Evolutionary conservation across 2,888 invertebrate genomes (phyloP), one percentile per base, ranked within the genome.

Genomic region (Dasypogon diadema): DNA sequence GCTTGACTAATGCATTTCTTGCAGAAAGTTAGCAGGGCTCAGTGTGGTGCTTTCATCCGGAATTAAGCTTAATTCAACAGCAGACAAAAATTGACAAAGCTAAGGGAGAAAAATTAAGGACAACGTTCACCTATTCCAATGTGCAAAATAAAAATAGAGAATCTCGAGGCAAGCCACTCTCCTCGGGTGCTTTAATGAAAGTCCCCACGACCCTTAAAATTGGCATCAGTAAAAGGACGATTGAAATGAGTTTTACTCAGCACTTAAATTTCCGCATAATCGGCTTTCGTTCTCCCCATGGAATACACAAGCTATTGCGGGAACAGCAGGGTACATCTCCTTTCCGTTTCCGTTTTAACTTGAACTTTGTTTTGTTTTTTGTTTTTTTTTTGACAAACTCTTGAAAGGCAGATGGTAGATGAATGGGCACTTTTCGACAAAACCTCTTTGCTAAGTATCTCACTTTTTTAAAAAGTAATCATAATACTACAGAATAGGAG

Each of bases 261-360:
- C 2, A 42, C 42, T 42, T 12, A 12, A 42, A 60, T 42, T 34
- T 34, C 60, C 37, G 60, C 18, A 60, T 60, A 60, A 60, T 60
- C 60, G 37, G 60, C 34, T 60, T 60, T 18, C 37, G 16, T 60
- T 18, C 37, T 16, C 60, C 18, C 21, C 21, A 42, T 18, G 37
- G 60, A 37, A 12, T 12, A 42, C 6, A 12, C n/a, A 42, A 42
- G 2, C 2, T 12, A 12, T 12, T 42, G 8, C 12, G 8, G 42
- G 12, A 42, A 12, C 42, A 42, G 42, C 10, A n/a, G 2, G n/a
- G n/a, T 42, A 42, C n/a, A 42, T 42, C 8, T n/a, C n/a, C 6
- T 42, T 42, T 42, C 42, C 8, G n/a, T 42, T 42, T 42, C 42
- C 34, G 34, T 10, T 30, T 42, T n/a, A 42, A 2, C 12, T 42